A percentile compares a stretch with the other conserved stretches of the same genome.
Evolutionary conservation across 2,888 invertebrate genomes (phyloP).

Genomic region (Netelia virgata): DNA sequence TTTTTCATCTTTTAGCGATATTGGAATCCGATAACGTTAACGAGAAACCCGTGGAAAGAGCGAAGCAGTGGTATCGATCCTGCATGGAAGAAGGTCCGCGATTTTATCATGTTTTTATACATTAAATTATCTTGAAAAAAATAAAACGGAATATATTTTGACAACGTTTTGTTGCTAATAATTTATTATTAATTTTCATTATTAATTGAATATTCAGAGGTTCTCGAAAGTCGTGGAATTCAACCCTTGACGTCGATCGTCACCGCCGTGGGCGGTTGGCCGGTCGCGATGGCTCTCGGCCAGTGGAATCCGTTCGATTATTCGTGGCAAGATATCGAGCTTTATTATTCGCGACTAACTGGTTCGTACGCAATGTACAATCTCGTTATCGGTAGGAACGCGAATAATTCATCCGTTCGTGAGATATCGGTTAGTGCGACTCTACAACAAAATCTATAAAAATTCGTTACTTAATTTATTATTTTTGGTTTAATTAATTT

Average conservation of each 20-base stretch:
- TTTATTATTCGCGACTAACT: constrained; percentile 56
- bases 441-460: not conserved
- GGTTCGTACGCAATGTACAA: constrained; percentile 67
- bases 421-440: constrained; percentile 36
- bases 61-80: constrained; percentile 70
- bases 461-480: too few relatives aligned
- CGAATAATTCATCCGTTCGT: constrained; percentile 3
- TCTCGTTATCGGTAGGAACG: constrained; percentile 11
- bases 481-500: too few relatives aligned
- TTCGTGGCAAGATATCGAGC: constrained; percentile 71
- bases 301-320: constrained; percentile 65
- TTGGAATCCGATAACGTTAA: constrained; percentile 52
- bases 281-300: constrained; percentile 66
- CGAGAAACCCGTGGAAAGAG: constrained; percentile 65
- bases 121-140: not conserved
- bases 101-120: constrained; percentile 3
- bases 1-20: constrained; percentile 52
- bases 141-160: not conserved
- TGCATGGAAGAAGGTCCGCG: constrained; percentile 70
- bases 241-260: constrained; percentile 66
- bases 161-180: not conserved
- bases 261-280: constrained; percentile 70
- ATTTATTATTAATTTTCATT: not conserved
- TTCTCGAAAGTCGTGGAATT: constrained; percentile 62
- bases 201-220: constrained; percentile 37